Evolutionary conservation across 2,113 vertebrate genomes (phyloP).

Genomic region (Melanerpes aurifrons): DNA sequence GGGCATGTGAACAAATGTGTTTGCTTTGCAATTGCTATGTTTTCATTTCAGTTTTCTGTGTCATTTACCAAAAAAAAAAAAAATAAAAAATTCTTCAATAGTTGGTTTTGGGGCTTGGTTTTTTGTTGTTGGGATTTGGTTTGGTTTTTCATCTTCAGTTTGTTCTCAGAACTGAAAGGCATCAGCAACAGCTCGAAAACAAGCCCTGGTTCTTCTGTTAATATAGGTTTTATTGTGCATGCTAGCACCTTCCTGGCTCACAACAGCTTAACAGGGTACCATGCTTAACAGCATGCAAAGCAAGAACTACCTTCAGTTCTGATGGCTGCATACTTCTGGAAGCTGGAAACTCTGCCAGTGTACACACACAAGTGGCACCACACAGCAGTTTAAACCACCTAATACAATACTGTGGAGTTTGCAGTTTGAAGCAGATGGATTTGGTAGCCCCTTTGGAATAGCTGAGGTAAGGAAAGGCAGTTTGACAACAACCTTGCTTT

Average conservation of each 20-base stretch:
- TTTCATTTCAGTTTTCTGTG: neutral
- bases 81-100: too few species aligned
- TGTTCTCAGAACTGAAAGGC: neutral
- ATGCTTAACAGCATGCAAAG: neutral
- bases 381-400: neutral
- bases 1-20: neutral
- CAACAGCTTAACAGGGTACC: neutral
- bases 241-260: neutral
- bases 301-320: neutral
- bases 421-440: neutral
- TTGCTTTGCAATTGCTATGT: neutral
- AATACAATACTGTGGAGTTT: neutral
- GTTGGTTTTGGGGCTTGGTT: too few species aligned
- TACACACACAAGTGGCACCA: accelerated
- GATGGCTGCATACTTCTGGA: neutral
- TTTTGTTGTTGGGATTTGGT: too few species aligned
- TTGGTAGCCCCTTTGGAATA: neutral
- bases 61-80: neutral
- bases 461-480: neutral
- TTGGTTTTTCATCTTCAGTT: neutral
- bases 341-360: neutral
- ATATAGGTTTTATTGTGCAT: neutral
- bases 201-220: neutral
- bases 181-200: neutral
- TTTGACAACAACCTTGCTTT: neutral